Percentiles rank a stretch among this genome's conserved stretches.
These are phyloP conservation scores for Polietes domitor DNA, from an alignment of 2,888 invertebrate species.

Conservation along the genomic window DNA sequence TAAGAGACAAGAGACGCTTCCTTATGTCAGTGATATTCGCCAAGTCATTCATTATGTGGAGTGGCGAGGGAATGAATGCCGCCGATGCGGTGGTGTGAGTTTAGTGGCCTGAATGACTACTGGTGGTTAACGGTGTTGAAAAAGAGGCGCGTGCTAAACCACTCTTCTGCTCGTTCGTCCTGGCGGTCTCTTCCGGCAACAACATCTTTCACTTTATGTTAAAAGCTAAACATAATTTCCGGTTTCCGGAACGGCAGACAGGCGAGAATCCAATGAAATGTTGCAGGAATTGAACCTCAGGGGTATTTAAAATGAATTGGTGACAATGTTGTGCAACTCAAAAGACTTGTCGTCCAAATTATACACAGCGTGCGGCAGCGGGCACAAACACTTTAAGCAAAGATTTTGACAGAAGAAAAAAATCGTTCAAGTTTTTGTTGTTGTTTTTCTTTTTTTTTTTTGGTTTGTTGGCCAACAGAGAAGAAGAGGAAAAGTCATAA, in stretches of 20 bases:
- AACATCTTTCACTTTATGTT: constrained; percentile 62
- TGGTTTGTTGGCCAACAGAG: not conserved
- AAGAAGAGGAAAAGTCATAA: constrained; percentile 67
- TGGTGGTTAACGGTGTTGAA: constrained; percentile 50
- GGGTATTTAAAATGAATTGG: constrained; percentile 71
- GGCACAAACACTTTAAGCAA: not conserved
- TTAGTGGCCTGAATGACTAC: not conserved
- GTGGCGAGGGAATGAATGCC: not conserved
- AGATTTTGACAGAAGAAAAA: constrained; percentile 29
- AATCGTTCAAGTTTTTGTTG: no score
- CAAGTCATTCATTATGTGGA: constrained; percentile 42
- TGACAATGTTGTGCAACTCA: constrained; percentile 68
- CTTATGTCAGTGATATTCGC: constrained; percentile 25
- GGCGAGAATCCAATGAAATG: not conserved
- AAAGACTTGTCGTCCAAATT: constrained; percentile 60
- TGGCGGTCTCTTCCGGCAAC: constrained; percentile 8
- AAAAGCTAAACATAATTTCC: constrained; percentile 70
- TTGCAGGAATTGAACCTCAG: constrained; percentile 64
- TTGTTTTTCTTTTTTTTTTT: constrained; percentile 5
- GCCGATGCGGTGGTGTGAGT: not conserved
- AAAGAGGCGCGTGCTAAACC: constrained; percentile 54
- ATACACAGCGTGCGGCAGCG: not conserved
- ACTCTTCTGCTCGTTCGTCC: not conserved
- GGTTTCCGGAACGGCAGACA: constrained; percentile 57
- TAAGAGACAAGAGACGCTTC: constrained; percentile 12